These are phyloP conservation scores for Pica pica DNA, from an alignment of 2,113 vertebrate genomes.

Conservation along the genomic window DNA sequence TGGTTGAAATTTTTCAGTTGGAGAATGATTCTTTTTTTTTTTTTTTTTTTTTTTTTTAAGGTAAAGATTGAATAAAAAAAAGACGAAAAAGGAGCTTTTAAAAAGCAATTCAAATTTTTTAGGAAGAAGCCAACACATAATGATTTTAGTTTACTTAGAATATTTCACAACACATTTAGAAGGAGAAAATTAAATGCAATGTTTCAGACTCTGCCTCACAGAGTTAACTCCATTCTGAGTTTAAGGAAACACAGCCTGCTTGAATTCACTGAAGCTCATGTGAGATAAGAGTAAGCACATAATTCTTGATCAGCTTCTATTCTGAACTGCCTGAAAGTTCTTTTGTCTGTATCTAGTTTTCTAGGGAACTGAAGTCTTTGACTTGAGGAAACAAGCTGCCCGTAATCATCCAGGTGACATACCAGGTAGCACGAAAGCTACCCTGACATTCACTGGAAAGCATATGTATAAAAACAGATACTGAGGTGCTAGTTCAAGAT, in stretches of 20 bases:
- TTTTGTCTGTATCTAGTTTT: background rate
- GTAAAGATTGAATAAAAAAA: background rate
- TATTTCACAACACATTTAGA: background rate
- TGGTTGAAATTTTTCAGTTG: background rate
- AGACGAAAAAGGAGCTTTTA: background rate
- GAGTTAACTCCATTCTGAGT: background rate
- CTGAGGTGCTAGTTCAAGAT: background rate
- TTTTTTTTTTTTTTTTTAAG: background rate
- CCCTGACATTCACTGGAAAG: background rate
- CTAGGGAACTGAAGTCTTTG: background rate
- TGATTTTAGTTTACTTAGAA: background rate
- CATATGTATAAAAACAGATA: background rate
- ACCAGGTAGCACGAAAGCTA: background rate
- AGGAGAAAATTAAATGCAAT: background rate
- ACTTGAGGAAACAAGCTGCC: background rate
- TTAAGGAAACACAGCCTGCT: background rate
- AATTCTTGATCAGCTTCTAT: background rate
- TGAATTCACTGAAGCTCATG: background rate
- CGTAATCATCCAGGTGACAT: background rate
- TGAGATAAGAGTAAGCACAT: background rate
- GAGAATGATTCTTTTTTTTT: background rate
- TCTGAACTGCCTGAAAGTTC: background rate
- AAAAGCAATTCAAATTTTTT: background rate
- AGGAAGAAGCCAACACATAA: background rate
- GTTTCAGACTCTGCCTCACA: background rate